Conservation (phyloP, 2,113 vertebrate genomes). For the cattle (Bos taurus) region ARS-UCD2.0 NC_037351.1:57950001-57950500, state of each 20-base stretch:
- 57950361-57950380: not conserved
- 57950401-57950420: not conserved
- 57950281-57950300: not conserved
- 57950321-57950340: not conserved
- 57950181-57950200: not conserved
- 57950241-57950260: not conserved
- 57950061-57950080: not conserved
- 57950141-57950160: not conserved
- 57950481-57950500: fast-evolving
- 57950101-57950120: not conserved
- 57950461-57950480: too few species aligned
- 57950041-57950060: not conserved
- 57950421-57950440: not conserved
- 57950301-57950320: not conserved
- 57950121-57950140: not conserved
- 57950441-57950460: not conserved
- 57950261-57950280: not conserved
- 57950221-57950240: not conserved
- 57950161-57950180: not conserved
- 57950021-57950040: not conserved
- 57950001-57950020: not conserved
- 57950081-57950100: not conserved
- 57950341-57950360: not conserved
- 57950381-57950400: not conserved
- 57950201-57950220: not conserved